Conservation (phyloP, 1,140 invertebrate species). For the Papilio dardanus region DNA sequence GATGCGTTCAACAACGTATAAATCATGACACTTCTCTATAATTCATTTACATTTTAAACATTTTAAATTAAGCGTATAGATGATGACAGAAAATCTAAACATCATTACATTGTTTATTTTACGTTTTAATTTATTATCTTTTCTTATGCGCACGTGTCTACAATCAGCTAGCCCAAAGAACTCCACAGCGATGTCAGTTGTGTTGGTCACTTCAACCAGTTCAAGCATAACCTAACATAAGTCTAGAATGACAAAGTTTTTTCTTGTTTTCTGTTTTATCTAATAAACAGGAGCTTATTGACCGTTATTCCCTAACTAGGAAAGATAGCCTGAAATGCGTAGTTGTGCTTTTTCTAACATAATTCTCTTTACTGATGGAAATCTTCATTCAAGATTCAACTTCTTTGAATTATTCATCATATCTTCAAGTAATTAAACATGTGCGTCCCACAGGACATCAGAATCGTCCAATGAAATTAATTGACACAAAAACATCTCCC, state of each 20-base stretch:
- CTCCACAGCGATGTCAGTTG: neutral
- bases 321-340: neutral
- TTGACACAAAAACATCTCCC: constrained; percentile 53
- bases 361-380: too few relatives aligned
- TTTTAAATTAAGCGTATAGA: constrained; percentile 37
- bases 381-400: neutral
- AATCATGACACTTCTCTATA: constrained; percentile 35
- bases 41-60: constrained; percentile 30
- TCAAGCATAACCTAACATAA: neutral
- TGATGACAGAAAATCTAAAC: constrained; percentile 27
- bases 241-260: neutral
- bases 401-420: neutral
- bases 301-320: neutral
- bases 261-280: neutral
- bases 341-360: neutral
- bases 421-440: constrained; percentile 48
- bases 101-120: constrained; percentile 31
- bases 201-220: neutral
- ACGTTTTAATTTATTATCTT: constrained; percentile 12
- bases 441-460: constrained; percentile 58
- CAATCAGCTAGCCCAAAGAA: neutral
- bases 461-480: constrained; percentile 62
- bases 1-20: constrained; percentile 35
- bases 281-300: neutral
- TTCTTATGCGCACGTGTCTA: constrained; percentile 7